Base-by-base conservation (phyloP, 2,888 invertebrate species). In the Rotaria macrura region DNA sequence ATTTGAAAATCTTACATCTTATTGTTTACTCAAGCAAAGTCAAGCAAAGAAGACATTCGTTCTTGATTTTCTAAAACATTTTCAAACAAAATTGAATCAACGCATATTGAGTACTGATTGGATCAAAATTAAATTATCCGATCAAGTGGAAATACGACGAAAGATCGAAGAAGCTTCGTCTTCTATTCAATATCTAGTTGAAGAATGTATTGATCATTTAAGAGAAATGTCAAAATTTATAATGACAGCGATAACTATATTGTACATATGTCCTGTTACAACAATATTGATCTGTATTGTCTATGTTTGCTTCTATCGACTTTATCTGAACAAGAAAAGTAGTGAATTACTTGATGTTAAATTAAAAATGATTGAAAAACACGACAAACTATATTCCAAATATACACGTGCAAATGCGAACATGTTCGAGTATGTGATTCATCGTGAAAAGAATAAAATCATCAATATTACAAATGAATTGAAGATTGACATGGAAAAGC, bases 391-490 rank as follows among this genome's bases (percentile, higher is more conserved):
- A 23, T 25, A n/a, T n/a, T 38, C 74, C 40, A 79, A 79, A 43
- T 79, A 79, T 43, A 7, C 43, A 43, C 43, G 74, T 25, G 74
- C 74, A 25, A 79, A 79, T n/a, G 74, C 38, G 14, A 79, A 79
- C 25, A 79, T 79, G 74, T 79, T 79, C 10, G 74, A 79, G n/a
- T 79, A 79, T 79, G 74, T 79, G 2, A 79, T 79, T 79, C 74
- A 79, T 79, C 74, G 43, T 43, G 74, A 79, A n/a, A 79, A 79
- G 23, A 25, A 79, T 9, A 40, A 79, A 9, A 79, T 79, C 25
- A 20, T 79, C 29, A 23, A 40, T 9, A 40, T 79, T 25, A 79
- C 74, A 38, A 79, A 79, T 79, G 23, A 43, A 43, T 43, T 79
- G 25, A 79, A 79, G 25, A 5, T 79, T 43, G 74, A 79, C 43